Conservation (phyloP, 2,113 vertebrate genomes). For the Anguilla rostrata region DNA sequence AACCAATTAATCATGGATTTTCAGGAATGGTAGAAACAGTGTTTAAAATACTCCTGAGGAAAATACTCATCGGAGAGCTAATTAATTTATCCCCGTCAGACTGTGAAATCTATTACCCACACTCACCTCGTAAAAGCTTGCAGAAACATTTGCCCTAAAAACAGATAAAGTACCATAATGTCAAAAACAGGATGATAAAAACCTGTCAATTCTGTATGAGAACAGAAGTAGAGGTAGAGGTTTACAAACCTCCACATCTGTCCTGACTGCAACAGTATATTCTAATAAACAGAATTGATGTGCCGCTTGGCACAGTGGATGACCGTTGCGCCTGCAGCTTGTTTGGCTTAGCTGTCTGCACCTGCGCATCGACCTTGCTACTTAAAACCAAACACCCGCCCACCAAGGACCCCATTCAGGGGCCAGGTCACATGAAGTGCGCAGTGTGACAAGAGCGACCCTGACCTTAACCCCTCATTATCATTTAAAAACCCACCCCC, state of each 20-base stretch:
- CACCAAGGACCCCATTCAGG: background rate
- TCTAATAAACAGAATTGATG: background rate
- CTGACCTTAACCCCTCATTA: background rate
- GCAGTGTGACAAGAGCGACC: background rate
- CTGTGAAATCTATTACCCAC: background rate
- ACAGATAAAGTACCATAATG: background rate
- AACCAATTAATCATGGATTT: constrained; percentile 18
- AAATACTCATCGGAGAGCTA: background rate
- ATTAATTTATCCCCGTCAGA: constrained; percentile 4
- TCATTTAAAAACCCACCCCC: background rate
- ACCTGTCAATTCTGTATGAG: background rate
- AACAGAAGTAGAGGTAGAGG: background rate
- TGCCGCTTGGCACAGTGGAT: background rate
- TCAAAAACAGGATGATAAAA: background rate
- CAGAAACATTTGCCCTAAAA: background rate
- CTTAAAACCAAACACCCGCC: background rate
- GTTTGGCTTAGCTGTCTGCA: background rate
- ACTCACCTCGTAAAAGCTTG: constrained; percentile 3
- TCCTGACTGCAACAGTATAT: background rate
- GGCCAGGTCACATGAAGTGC: background rate
- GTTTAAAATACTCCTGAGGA: background rate
- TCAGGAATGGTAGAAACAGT: background rate
- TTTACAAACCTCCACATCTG: background rate
- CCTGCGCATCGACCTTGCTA: background rate
- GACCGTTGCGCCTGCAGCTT: background rate